Percentiles rank a stretch among this genome's conserved stretches.
Evolutionary conservation across 2,797 vertebrate species (phyloP).

Genomic region (Erithacus rubecula): DNA sequence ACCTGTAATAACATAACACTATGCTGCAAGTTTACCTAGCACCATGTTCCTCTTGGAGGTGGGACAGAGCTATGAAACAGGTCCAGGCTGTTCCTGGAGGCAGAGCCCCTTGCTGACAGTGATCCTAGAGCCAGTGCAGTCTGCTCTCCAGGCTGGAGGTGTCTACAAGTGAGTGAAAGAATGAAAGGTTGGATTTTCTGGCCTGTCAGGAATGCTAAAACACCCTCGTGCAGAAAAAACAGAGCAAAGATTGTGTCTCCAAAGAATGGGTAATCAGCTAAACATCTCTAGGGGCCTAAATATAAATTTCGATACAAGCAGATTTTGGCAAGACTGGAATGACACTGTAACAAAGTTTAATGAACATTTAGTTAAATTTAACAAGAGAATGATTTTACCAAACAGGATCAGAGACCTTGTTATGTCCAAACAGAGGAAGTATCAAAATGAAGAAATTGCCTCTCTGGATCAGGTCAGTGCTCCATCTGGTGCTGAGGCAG

Average conservation of each 20-base stretch:
- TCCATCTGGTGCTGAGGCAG: rapidly evolving
- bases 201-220: background rate
- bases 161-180: background rate
- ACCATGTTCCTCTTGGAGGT: rapidly evolving
- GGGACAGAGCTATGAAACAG: background rate
- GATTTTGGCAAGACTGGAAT: background rate
- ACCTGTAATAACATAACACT: background rate
- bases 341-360: background rate
- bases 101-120: rapidly evolving
- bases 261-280: background rate
- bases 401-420: background rate
- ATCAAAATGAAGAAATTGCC: background rate
- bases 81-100: background rate
- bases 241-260: background rate
- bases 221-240: background rate
- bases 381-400: background rate
- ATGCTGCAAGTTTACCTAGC: background rate
- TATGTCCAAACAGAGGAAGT: background rate
- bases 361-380: background rate
- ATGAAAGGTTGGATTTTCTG: background rate
- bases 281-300: background rate
- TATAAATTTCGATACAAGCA: background rate
- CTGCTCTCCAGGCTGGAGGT: background rate
- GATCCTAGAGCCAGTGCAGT: background rate
- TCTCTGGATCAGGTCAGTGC: background rate